These are phyloP conservation scores for Echinarachnius parma DNA, from an alignment of 53 echinoderm and acorn worm species.

Conservation along the genomic window DNA sequence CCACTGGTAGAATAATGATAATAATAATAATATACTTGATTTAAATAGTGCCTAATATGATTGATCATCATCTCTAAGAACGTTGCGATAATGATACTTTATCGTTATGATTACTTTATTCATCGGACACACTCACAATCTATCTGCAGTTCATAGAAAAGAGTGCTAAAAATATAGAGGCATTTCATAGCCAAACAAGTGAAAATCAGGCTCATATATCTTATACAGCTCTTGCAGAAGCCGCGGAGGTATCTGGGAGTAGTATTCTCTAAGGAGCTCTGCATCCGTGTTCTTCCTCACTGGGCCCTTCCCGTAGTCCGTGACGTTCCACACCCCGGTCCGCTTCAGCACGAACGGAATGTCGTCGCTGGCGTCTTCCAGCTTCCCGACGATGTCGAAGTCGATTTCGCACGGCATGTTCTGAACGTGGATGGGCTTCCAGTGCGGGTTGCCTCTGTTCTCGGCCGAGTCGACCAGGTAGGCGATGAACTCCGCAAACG, in stretches of 20 bases:
- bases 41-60: too few relatives aligned
- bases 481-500: constrained; percentile 70
- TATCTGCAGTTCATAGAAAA: too few relatives aligned
- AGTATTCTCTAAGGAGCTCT: constrained; percentile 49
- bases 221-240: constrained; percentile 61
- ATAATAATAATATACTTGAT: too few relatives aligned
- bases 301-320: constrained; percentile 52
- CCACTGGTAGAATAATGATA: too few relatives aligned
- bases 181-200: constrained; percentile 82
- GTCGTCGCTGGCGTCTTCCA: constrained; percentile 77
- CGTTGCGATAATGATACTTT: too few relatives aligned
- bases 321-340: constrained; percentile 59
- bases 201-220: constrained; percentile 76
- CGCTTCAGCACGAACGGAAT: constrained; percentile 72
- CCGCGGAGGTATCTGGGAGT: constrained; percentile 58
- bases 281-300: constrained; percentile 41
- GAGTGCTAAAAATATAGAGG: constrained; percentile 44
- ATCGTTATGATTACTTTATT: too few relatives aligned
- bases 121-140: too few relatives aligned
- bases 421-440: constrained; percentile 79
- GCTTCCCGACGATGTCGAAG: constrained; percentile 72
- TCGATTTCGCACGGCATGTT: constrained; percentile 74
- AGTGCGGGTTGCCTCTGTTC: constrained; percentile 69
- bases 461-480: constrained; percentile 63
- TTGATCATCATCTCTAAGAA: too few relatives aligned